phyloP scores from a whole-genome alignment of 2,888 invertebrate species.

The Muscina levida region DNA sequence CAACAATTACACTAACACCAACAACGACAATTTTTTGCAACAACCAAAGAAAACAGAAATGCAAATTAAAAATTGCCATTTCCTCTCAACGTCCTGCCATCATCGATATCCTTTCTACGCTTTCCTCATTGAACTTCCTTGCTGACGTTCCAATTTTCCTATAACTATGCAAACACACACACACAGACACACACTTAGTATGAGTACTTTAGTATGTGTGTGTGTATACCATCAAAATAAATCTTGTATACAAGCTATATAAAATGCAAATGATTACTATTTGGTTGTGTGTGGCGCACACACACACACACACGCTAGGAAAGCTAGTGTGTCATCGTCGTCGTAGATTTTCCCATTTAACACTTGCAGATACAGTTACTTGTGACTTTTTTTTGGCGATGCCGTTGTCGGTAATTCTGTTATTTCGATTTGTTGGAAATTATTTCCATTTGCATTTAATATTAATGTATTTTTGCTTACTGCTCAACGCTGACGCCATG shows the following conservation, averaged over 20 bases:
- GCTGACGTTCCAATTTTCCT: slow-evolving; percentile 22
- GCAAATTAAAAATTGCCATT: slow-evolving; percentile 54
- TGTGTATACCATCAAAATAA: slow-evolving; percentile 20
- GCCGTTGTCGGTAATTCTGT: slow-evolving; percentile 32
- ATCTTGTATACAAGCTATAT: slow-evolving; percentile 31
- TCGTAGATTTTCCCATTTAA: slow-evolving; percentile 17
- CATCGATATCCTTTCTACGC: background rate
- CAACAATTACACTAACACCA: background rate
- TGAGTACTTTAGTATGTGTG: background rate
- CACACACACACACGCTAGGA: too few species aligned
- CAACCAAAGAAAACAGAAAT: slow-evolving; percentile 54
- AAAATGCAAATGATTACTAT: slow-evolving; percentile 36
- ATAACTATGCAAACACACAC: slow-evolving; percentile 7
- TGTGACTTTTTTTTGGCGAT: background rate
- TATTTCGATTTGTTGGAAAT: slow-evolving; percentile 61
- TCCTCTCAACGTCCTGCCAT: background rate
- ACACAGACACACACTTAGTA: too few species aligned
- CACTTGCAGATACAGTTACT: slow-evolving; percentile 12
- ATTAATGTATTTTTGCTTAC: slow-evolving; percentile 52
- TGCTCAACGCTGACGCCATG: slow-evolving; percentile 13
- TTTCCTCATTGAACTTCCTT: slow-evolving; percentile 6
- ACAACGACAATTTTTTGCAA: slow-evolving; percentile 29
- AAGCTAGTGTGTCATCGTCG: background rate
- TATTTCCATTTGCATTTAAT: slow-evolving; percentile 64
- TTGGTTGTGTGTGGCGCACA: background rate